A percentile compares a stretch with the other conserved stretches of the same genome.
Conservation (phyloP, 2,888 invertebrate species). For the Boloria euphrosyne region DNA sequence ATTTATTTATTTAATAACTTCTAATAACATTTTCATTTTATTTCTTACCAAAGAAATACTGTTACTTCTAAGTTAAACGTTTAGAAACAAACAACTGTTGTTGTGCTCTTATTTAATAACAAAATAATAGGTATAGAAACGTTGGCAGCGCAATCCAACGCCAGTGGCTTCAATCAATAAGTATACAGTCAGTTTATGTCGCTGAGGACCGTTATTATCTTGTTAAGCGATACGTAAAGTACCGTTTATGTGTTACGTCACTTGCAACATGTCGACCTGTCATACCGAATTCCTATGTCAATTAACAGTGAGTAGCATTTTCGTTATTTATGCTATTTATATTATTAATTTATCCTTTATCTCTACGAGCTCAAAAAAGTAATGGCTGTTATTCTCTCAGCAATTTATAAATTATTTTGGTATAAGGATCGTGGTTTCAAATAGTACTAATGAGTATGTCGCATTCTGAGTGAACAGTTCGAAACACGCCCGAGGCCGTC, state of each 20-base stretch:
- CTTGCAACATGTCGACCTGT: conserved; percentile 25
- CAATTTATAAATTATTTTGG: not conserved
- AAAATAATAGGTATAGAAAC: conserved; percentile 30
- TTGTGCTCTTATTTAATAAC: conserved; percentile 16
- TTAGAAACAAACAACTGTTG: conserved; percentile 14
- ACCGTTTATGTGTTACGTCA: conserved; percentile 36
- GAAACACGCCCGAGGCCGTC: conserved; percentile 39
- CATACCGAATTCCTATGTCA: conserved; percentile 22
- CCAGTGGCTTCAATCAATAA: conserved; percentile 39
- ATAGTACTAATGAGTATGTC: conserved; percentile 31
- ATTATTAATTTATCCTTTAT: not conserved
- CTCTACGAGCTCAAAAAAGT: not conserved
- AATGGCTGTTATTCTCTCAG: not conserved
- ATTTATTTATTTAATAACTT: not conserved
- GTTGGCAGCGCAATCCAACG: conserved; percentile 20
- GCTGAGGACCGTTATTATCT: conserved; percentile 46
- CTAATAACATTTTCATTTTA: not conserved
- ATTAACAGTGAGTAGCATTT: conserved; percentile 8
- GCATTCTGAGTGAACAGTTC: conserved; percentile 30
- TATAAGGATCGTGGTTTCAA: not conserved
- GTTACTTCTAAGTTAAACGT: not conserved
- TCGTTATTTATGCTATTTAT: conserved; percentile 1
- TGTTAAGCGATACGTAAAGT: conserved; percentile 44
- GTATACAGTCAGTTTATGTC: conserved; percentile 38
- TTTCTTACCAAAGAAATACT: not conserved